Evolutionary conservation across 1,140 invertebrate species (phyloP), one percentile per base, ranked within the genome.

Genomic region (Solenopsis fugax): DNA sequence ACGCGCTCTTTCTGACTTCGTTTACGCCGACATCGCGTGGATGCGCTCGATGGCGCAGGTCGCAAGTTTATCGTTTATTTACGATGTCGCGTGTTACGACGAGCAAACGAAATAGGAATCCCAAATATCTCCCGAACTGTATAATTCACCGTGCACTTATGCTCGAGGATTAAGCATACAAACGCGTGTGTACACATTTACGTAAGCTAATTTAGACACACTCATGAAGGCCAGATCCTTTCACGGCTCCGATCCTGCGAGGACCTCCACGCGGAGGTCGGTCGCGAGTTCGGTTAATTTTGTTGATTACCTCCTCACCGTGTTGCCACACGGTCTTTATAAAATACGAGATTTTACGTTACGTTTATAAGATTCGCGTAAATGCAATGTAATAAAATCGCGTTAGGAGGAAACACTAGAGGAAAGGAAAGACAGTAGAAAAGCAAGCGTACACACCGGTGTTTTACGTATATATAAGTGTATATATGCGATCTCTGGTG

Each of bases 121-220:
- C 13, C 67, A 73, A 69, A 24, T 58, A 56, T 21, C 21, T 34
- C 69, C 16, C 41, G 18, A 82, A 62, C 69, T 50, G 54, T 73
- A 60, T 72, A 48, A 73, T 37, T 73, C 69, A 48, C 24, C 13
- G 41, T 73, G 69, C 54, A 48, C 69, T 84, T 60, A 82, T n/a
- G 50, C 37, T 82, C 18, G 67, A 58, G 24, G 41, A 82, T 45
- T 48, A 73, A 72, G 67, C 80, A 48, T 82, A 86, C 16, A 81
- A 56, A 85, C 73, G 60, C 52, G 60, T 67, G 84, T 86, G 84
- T 69, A 41, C 75, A 64, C 77, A 80, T 81, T 58, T 58, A 78
- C 69, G 54, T 84, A 84, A 84, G 80, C 80, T 84, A 84, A 84
- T 84, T 73, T 73, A 73, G 80, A 84, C 80, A 58, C 80, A 73